These are phyloP conservation scores for Apolygus lucorum DNA, from an alignment of 1,140 invertebrate species.

Conservation along the genomic window DNA sequence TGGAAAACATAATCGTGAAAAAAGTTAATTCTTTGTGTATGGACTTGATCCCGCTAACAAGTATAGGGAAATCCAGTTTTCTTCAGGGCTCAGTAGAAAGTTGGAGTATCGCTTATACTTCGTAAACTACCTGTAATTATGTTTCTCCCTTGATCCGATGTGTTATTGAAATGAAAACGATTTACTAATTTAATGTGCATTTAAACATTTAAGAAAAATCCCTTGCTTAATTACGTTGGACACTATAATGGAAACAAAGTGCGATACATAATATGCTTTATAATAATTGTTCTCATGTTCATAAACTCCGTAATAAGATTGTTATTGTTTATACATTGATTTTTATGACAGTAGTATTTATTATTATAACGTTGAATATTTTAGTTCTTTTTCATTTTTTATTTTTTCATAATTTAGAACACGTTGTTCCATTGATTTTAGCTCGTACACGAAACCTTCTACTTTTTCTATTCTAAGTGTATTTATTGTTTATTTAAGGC, in stretches of 20 bases:
- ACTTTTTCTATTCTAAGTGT: neutral
- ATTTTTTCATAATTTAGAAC: neutral
- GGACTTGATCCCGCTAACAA: too few relatives aligned
- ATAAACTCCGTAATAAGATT: neutral
- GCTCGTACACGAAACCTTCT: neutral
- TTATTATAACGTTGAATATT: neutral
- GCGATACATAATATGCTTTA: neutral
- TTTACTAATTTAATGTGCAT: constrained; percentile 6
- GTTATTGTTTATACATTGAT: constrained; percentile 15
- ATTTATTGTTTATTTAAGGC: constrained; percentile 7
- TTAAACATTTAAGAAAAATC: neutral
- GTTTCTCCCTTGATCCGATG: neutral
- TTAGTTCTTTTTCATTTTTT: neutral
- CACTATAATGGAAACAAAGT: neutral
- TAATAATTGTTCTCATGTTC: neutral
- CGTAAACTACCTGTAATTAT: neutral
- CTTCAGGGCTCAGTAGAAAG: neutral
- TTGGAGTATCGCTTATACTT: neutral
- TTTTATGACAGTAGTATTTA: constrained; percentile 13
- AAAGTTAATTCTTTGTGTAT: too few relatives aligned
- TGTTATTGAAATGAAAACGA: neutral
- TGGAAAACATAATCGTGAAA: too few relatives aligned
- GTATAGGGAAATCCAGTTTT: neutral
- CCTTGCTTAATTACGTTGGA: neutral
- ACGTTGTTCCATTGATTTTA: constrained; percentile 11